These are phyloP conservation scores for Montipora capitata DNA, from an alignment of 92 coral and sea anemone genomes.

Conservation along the genomic window DNA sequence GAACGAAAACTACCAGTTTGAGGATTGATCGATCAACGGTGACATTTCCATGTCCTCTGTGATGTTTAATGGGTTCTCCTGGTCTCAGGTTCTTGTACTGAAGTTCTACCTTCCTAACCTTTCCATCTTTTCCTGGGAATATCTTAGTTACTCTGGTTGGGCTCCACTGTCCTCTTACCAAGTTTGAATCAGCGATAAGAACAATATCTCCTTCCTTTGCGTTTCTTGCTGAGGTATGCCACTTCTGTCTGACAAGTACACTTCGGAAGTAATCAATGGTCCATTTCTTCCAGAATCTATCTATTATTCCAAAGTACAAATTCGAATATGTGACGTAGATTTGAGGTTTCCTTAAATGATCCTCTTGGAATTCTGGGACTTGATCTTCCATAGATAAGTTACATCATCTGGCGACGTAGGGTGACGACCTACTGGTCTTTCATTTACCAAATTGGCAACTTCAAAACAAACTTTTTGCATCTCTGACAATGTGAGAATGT, in stretches of 20 bases:
- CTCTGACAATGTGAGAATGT: slow-evolving; percentile 51
- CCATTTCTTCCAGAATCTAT: slow-evolving; percentile 66
- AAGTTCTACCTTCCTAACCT: slow-evolving; percentile 64
- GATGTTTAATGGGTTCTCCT: slow-evolving; percentile 36
- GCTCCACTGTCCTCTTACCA: slow-evolving; percentile 56
- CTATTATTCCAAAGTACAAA: slow-evolving; percentile 25
- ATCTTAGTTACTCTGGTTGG: slow-evolving; percentile 55
- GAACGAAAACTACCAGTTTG: no score
- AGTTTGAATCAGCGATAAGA: slow-evolving; percentile 49
- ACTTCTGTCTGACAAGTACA: slow-evolving; percentile 46
- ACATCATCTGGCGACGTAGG: slow-evolving; percentile 63
- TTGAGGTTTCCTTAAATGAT: slow-evolving; percentile 22
- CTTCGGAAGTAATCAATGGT: not conserved
- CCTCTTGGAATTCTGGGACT: slow-evolving; percentile 43
- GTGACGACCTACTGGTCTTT: slow-evolving; percentile 66
- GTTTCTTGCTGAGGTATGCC: slow-evolving; percentile 63
- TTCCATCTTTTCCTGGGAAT: slow-evolving; percentile 54
- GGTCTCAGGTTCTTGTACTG: slow-evolving; percentile 68
- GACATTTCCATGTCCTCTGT: not conserved
- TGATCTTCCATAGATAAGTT: slow-evolving; percentile 51
- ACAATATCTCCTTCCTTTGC: slow-evolving; percentile 60
- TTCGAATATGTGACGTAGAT: slow-evolving; percentile 45
- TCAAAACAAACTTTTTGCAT: slow-evolving; percentile 62
- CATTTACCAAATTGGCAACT: slow-evolving; percentile 61
- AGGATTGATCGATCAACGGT: not conserved